Percentiles rank a stretch among this genome's conserved stretches.
Evolutionary conservation across 2,888 invertebrate species (phyloP).

Genomic region (Cataglyphis livida): DNA sequence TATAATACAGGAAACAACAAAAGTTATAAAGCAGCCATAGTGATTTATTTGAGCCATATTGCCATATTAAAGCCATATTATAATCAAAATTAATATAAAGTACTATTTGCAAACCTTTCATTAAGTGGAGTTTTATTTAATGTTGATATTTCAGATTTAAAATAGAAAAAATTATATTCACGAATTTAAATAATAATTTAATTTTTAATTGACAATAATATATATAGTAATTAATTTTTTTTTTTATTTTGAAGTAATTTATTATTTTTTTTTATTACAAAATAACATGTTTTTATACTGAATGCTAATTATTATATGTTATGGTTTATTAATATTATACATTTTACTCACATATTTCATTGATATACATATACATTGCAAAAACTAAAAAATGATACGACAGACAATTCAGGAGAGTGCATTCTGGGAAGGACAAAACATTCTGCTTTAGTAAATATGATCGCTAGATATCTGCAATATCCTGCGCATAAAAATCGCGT

Average conservation of each 20-base stretch:
- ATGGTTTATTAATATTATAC: neutral
- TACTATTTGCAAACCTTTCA: neutral
- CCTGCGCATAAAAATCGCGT: conserved; percentile 61
- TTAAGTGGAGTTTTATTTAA: conserved; percentile 5
- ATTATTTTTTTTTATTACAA: neutral
- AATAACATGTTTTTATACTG: neutral
- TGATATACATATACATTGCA: neutral
- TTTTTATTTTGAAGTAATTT: conserved; percentile 10
- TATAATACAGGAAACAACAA: conserved; percentile 10
- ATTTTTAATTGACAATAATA: neutral
- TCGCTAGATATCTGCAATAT: conserved; percentile 66
- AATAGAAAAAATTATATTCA: neutral
- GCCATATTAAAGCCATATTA: neutral
- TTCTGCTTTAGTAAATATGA: conserved; percentile 40
- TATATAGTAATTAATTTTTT: neutral
- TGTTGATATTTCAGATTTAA: neutral
- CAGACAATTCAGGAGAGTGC: neutral
- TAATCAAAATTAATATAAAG: neutral
- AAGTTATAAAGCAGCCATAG: conserved; percentile 14
- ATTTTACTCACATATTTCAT: neutral
- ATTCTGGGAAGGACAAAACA: neutral
- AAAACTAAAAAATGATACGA: neutral
- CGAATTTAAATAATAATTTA: neutral
- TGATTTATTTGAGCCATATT: neutral
- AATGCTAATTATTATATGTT: neutral